These are phyloP conservation scores for Agapornis canus DNA, from an alignment of 2,797 vertebrate genomes.

Conservation along the genomic window DNA sequence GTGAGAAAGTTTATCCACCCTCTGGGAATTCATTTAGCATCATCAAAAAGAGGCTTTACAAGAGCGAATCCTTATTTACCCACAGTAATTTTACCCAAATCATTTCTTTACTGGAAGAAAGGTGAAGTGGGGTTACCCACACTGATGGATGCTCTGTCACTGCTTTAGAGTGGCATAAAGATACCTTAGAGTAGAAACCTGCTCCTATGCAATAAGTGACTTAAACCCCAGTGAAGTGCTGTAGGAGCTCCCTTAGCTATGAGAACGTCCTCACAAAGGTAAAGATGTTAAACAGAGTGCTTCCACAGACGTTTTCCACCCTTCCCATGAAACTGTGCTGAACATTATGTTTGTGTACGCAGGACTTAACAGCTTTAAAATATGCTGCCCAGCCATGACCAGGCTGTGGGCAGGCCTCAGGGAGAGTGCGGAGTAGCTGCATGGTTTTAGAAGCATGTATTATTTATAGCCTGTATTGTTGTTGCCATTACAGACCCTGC, in stretches of 20 bases:
- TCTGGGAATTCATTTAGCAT: slow-evolving; percentile 39
- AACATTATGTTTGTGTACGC: not conserved
- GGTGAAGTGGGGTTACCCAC: not conserved
- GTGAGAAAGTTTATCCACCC: slow-evolving; percentile 52
- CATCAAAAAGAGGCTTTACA: slow-evolving; percentile 27
- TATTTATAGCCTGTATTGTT: not conserved
- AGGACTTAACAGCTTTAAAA: not conserved
- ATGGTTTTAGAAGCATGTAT: not conserved
- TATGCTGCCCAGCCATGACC: not conserved
- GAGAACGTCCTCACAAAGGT: not conserved
- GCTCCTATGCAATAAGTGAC: not conserved
- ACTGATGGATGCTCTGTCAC: not conserved
- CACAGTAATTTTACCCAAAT: not conserved
- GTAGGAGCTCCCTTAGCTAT: not conserved
- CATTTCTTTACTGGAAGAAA: not conserved
- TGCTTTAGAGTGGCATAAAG: not conserved
- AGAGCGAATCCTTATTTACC: slow-evolving; percentile 17
- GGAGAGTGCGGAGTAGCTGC: not conserved
- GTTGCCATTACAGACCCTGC: not conserved
- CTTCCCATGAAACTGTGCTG: not conserved
- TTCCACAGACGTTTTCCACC: not conserved
- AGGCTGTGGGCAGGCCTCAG: not conserved
- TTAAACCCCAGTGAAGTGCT: not conserved
- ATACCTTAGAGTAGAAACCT: not conserved
- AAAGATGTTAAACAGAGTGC: not conserved